Percentiles rank a stretch among this genome's conserved stretches.
phyloP scores from a whole-genome alignment of 2,113 vertebrate species.

The Uria aalge region DNA sequence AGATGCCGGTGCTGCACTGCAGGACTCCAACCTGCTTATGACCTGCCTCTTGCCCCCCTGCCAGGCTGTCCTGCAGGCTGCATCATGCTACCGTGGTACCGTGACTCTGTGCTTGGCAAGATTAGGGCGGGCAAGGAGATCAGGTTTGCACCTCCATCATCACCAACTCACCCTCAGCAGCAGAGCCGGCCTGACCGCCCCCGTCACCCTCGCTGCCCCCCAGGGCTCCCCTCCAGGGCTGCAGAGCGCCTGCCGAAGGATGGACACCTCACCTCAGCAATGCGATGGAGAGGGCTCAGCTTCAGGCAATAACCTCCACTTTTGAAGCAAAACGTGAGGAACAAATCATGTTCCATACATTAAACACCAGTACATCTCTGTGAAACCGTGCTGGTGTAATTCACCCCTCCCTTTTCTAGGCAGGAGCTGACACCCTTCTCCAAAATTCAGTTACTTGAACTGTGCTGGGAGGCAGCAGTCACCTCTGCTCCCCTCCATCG shows the following conservation, averaged over 20 bases:
- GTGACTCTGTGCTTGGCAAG: neutral
- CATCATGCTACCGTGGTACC: neutral
- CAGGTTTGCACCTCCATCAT: neutral
- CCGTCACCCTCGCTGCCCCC: neutral
- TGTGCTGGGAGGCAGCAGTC: neutral
- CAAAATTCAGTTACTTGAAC: neutral
- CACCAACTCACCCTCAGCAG: neutral
- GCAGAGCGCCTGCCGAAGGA: neutral
- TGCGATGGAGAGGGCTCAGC: no score
- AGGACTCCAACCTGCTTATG: neutral
- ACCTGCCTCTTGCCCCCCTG: neutral
- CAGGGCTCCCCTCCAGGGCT: neutral
- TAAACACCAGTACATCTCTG: neutral
- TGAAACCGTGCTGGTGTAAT: neutral
- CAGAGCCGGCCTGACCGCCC: rapidly evolving
- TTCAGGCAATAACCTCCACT: neutral
- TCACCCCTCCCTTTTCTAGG: neutral
- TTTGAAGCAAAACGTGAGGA: neutral
- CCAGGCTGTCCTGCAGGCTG: neutral
- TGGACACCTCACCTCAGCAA: neutral
- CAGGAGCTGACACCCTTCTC: neutral
- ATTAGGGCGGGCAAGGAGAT: neutral
- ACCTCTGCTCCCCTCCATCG: neutral
- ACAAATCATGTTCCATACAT: neutral
- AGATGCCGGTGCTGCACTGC: neutral